Evolutionary conservation across 2,113 vertebrate genomes (phyloP).

Genomic region (Muntiacus muntjak): DNA sequence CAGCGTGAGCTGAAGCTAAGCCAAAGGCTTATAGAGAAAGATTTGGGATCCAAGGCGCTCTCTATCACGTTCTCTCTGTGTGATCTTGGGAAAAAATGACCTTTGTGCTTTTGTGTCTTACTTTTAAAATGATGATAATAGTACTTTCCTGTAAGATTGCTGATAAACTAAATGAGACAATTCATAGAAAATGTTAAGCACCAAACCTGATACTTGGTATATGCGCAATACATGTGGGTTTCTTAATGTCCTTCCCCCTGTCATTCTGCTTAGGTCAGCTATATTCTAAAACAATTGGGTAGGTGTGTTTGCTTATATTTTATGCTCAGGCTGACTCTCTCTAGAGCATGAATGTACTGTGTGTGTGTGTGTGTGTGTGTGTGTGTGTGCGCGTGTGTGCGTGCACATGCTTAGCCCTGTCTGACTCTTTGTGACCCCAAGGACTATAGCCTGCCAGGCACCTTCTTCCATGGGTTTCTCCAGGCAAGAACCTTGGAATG

Average conservation of each 20-base stretch:
- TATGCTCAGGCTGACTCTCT: not conserved
- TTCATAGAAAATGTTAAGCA: not conserved
- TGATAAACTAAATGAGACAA: not conserved
- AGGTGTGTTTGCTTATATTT: not conserved
- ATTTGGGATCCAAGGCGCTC: not conserved
- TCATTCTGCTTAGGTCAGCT: not conserved
- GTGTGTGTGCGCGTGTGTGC: rapidly evolving
- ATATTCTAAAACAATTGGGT: not conserved
- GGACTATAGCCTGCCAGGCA: not conserved
- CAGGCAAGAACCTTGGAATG: not conserved
- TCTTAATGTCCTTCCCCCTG: not conserved
- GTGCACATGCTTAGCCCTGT: not conserved
- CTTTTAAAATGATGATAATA: not conserved
- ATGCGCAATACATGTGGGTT: not conserved
- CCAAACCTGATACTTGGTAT: not conserved
- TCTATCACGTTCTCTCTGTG: not conserved
- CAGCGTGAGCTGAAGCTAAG: not conserved
- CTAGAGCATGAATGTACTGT: not conserved
- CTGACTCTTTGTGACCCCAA: not conserved
- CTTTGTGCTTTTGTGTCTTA: not conserved
- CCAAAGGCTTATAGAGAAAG: not conserved
- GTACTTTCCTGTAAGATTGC: not conserved
- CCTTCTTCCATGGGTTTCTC: not conserved
- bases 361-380: not conserved
- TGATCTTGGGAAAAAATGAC: not conserved